These are phyloP conservation scores for Andrena bucephala DNA, from an alignment of 2,888 invertebrate genomes.

Conservation along the genomic window DNA sequence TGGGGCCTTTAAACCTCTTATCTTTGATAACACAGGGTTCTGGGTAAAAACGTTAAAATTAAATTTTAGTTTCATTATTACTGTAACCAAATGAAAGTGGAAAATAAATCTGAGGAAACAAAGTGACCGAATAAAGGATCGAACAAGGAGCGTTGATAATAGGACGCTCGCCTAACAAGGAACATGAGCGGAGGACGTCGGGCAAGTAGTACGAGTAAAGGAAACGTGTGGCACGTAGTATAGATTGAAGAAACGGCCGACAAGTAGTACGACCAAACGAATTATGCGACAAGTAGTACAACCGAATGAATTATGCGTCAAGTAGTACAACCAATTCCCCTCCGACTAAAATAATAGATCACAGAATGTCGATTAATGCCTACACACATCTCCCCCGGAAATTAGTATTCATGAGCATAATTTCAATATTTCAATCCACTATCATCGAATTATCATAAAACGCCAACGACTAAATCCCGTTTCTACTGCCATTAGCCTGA, in stretches of 20 bases:
- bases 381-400: not conserved
- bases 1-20: not conserved
- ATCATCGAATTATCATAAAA: slow-evolving; percentile 2
- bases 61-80: too few species aligned
- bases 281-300: not conserved
- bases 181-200: not conserved
- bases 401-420: not conserved
- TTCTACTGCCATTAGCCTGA: not conserved
- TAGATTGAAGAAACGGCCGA: not conserved
- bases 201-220: not conserved
- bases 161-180: not conserved
- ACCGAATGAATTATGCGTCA: not conserved
- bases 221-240: not conserved
- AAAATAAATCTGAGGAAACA: too few species aligned
- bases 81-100: too few species aligned
- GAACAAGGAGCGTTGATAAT: not conserved
- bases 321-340: not conserved
- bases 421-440: not conserved
- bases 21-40: too few species aligned
- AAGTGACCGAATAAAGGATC: not conserved
- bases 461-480: not conserved
- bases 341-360: not conserved
- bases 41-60: too few species aligned
- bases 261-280: slow-evolving; percentile 3
- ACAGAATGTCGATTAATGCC: not conserved